Evolutionary conservation across 2,888 invertebrate genomes (phyloP).

Genomic region (Tyria jacobaeae): DNA sequence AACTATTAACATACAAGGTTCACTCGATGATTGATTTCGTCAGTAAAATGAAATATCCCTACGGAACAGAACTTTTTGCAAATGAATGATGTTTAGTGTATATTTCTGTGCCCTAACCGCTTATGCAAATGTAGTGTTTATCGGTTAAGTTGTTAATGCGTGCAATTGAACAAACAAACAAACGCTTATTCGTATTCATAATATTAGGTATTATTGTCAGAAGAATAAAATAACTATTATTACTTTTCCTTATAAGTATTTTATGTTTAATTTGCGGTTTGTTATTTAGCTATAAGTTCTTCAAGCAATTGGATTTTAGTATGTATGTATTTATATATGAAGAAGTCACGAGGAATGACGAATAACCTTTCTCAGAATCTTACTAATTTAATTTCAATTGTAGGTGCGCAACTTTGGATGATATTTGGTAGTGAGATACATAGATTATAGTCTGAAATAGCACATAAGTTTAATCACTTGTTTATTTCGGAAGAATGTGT

Average conservation of each 20-base stretch:
- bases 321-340: neutral
- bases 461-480: too few relatives aligned
- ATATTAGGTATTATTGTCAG: neutral
- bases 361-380: too few relatives aligned
- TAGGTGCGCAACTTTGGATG: too few relatives aligned
- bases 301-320: neutral
- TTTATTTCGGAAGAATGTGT: too few relatives aligned
- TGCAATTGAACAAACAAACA: neutral
- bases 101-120: neutral
- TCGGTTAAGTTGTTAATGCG: neutral
- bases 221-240: neutral
- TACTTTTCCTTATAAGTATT: neutral
- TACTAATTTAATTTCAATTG: too few relatives aligned
- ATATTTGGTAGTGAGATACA: neutral
- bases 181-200: neutral
- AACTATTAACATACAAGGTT: neutral
- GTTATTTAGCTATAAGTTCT: neutral
- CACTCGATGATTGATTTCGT: neutral
- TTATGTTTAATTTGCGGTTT: neutral
- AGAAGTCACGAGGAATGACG: too few relatives aligned
- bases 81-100: neutral
- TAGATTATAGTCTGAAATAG: too few relatives aligned
- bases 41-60: neutral
- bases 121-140: neutral
- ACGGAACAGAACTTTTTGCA: neutral